These are phyloP conservation scores for Eudasyphora cyanicolor DNA, from an alignment of 2,888 invertebrate species.

Conservation along the genomic window DNA sequence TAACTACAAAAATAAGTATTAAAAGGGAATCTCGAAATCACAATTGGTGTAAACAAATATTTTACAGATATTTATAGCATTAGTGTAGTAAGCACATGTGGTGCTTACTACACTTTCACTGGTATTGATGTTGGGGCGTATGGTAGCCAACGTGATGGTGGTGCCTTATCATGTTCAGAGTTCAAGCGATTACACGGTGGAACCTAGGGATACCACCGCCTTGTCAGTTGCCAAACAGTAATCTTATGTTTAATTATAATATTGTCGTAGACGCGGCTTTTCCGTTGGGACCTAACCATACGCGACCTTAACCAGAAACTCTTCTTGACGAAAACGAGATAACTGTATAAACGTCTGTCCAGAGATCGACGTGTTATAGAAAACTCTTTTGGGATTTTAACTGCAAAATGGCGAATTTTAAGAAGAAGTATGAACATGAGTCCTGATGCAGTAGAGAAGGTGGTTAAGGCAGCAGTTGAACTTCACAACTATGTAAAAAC, in stretches of 20 bases:
- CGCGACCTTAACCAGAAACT: background rate
- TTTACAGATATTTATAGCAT: no score
- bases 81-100: slow-evolving; percentile 28
- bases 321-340: background rate
- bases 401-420: no score
- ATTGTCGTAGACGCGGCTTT: slow-evolving; percentile 20
- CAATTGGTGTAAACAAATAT: no score
- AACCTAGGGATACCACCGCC: background rate
- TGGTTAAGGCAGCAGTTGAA: slow-evolving; percentile 6
- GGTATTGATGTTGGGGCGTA: slow-evolving; percentile 46
- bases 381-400: background rate
- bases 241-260: background rate
- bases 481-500: slow-evolving; percentile 17
- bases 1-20: slow-evolving; percentile 54
- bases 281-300: background rate
- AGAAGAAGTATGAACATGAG: slow-evolving; percentile 11
- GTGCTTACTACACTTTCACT: slow-evolving; percentile 54
- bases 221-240: background rate
- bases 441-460: slow-evolving; percentile 7
- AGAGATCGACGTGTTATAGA: no score
- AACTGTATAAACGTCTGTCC: no score
- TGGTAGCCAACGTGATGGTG: no score
- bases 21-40: no score
- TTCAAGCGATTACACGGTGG: background rate
- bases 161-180: slow-evolving; percentile 2